A percentile compares a stretch with the other conserved stretches of the same genome.
phyloP scores from a whole-genome alignment of 2,888 invertebrate genomes.

The Leptarthrus brevirostris region DNA sequence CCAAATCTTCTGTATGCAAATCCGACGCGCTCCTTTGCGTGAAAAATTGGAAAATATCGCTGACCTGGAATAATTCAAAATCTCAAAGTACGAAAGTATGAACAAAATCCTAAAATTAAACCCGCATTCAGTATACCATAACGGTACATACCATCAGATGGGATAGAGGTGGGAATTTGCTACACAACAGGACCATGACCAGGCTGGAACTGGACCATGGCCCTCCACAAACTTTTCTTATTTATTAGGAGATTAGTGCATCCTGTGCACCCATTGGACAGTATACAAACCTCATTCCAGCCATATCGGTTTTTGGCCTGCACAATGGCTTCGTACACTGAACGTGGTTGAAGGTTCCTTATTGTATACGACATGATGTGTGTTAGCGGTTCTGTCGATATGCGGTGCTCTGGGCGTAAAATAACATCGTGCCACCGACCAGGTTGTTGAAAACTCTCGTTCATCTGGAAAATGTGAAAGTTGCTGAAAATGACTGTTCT shows the following conservation, averaged over 20 bases:
- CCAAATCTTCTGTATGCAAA: constrained; percentile 66
- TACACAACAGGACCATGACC: neutral
- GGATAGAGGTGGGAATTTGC: constrained; percentile 1
- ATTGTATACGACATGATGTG: constrained; percentile 76
- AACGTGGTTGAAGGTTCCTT: constrained; percentile 73
- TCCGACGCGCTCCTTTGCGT: constrained; percentile 69
- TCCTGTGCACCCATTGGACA: constrained; percentile 30
- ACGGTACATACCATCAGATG: neutral
- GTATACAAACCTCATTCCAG: constrained; percentile 74
- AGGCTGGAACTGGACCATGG: constrained; percentile 4
- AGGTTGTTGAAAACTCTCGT: constrained; percentile 78
- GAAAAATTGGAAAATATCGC: constrained; percentile 79
- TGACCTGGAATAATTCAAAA: constrained; percentile 68
- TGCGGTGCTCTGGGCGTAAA: constrained; percentile 66
- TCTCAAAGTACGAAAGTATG: constrained; percentile 25
- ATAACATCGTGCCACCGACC: constrained; percentile 76
- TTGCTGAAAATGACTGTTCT: constrained; percentile 36
- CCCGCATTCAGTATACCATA: neutral
- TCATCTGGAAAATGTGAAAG: constrained; percentile 69
- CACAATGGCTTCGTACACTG: constrained; percentile 79
- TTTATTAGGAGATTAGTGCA: constrained; percentile 46
- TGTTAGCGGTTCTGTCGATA: constrained; percentile 67
- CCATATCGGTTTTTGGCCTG: constrained; percentile 81
- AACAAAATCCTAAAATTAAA: constrained; percentile 17
- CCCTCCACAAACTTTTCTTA: constrained; percentile 44